A percentile compares a stretch with the other conserved stretches of the same genome.
Conservation (phyloP, 2,113 vertebrate species). For the Grammomys surdaster region DNA sequence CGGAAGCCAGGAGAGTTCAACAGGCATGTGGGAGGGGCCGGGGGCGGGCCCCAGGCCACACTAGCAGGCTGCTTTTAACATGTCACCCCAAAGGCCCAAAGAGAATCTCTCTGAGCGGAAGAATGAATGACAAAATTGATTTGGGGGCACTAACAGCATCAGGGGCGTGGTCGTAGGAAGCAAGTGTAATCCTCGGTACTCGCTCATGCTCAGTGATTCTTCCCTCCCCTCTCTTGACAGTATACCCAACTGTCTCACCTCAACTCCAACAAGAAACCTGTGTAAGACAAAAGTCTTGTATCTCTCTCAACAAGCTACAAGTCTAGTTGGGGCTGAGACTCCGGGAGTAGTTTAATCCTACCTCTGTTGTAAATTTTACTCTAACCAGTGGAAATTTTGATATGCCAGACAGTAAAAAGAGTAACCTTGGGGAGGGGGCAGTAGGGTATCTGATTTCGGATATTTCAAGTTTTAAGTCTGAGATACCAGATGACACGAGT, state of each 20-base stretch:
- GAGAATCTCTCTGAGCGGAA: background rate
- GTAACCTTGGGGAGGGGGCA: background rate
- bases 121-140: background rate
- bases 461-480: background rate
- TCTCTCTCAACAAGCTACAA: background rate
- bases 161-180: background rate
- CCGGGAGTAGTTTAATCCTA: background rate
- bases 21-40: background rate
- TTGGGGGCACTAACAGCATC: background rate
- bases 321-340: background rate
- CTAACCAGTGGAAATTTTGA: background rate
- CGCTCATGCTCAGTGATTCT: background rate
- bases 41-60: too few species aligned
- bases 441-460: background rate
- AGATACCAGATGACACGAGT: background rate
- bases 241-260: too few species aligned
- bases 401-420: background rate
- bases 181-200: background rate
- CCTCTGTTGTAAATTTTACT: background rate
- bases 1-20: rapidly evolving
- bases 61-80: rapidly evolving
- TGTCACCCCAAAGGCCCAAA: background rate
- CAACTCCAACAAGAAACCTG: background rate
- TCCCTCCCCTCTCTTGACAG: background rate
- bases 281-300: background rate